Percentiles rank a stretch among this genome's conserved stretches.
These are phyloP conservation scores for Phlogophora meticulosa DNA, from an alignment of 2,888 invertebrate species.

Conservation along the genomic window DNA sequence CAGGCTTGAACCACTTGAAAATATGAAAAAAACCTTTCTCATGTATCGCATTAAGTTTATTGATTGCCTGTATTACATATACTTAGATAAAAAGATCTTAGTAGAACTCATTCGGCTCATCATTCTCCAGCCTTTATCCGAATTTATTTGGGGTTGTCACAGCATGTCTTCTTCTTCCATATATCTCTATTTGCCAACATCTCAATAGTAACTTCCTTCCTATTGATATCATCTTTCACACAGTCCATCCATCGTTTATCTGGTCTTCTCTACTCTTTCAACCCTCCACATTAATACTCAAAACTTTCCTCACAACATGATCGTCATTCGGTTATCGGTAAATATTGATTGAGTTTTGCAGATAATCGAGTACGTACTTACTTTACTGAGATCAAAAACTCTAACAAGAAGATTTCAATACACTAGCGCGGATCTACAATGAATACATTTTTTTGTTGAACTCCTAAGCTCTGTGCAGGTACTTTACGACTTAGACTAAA, in stretches of 20 bases:
- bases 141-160: too few relatives aligned
- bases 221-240: too few relatives aligned
- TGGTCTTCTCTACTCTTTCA: too few relatives aligned
- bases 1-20: constrained; percentile 23
- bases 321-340: not conserved
- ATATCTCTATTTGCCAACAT: too few relatives aligned
- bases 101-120: not conserved
- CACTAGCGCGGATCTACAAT: not conserved
- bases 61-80: constrained; percentile 14
- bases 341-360: not conserved
- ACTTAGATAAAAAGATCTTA: not conserved
- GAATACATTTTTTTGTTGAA: constrained; percentile 34
- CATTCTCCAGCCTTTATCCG: too few relatives aligned
- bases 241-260: too few relatives aligned
- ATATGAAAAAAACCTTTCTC: too few relatives aligned
- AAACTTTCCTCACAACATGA: too few relatives aligned
- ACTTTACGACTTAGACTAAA: constrained; percentile 16
- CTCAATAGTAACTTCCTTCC: too few relatives aligned
- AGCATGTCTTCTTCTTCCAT: too few relatives aligned
- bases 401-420: not conserved
- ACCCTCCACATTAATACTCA: too few relatives aligned
- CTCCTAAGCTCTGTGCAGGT: constrained; percentile 22
- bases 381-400: not conserved
- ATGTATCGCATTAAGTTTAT: constrained; percentile 26
- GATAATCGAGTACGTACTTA: not conserved